Base-by-base conservation (phyloP, 2,797 vertebrate genomes). In the Streptopelia turtur region DNA sequence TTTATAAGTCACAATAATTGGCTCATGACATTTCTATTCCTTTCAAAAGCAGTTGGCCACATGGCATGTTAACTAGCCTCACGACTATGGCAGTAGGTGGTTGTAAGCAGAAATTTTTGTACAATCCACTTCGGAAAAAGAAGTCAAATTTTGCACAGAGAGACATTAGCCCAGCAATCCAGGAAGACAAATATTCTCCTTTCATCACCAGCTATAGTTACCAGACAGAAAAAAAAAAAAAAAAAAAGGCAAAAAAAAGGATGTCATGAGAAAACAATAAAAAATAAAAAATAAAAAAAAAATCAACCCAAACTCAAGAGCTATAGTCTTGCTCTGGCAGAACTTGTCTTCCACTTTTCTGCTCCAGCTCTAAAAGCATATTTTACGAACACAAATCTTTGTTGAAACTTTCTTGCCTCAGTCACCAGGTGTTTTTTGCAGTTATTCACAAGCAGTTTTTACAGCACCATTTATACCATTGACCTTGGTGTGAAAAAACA, bases 401-500 rank as follows among this genome's bases (percentile, higher is more conserved):
- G 17, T n/a, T 41, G 21, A 28, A 83, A 64, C 28, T 45, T 41
- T 24, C 61, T 78, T 78, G 27, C 27, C 27, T 47, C 64, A 35
- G 25, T 28, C 55, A 75, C n/a, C 55, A 31, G 30, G 10, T 43
- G 52, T 20, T 22, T 74, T 84, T 30, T 85, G 16, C 39, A 56
- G 49, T 53, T 87, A 63, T 85, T 56, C 64, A 71, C 18, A 41
- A 13, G 39, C 43, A 70, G 21, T 25, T 94, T 93, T 93, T 80
- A 87, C 43, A 91, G 16, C 63, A 72, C 13, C 52, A 22, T 78
- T 88, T 93, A 47, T 31, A 63, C 30, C 15, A 49, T 1, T 85
- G 70, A 76, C 88, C 78, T 85, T 79, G 78, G 31, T 71, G 64
- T 61, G 49, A 49, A 69, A 89, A 89, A 76, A 53, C 27, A 56